Evolutionary conservation across 2,888 invertebrate species (phyloP), one percentile per base, ranked within the genome.

Genomic region (Cephus nigrinus): DNA sequence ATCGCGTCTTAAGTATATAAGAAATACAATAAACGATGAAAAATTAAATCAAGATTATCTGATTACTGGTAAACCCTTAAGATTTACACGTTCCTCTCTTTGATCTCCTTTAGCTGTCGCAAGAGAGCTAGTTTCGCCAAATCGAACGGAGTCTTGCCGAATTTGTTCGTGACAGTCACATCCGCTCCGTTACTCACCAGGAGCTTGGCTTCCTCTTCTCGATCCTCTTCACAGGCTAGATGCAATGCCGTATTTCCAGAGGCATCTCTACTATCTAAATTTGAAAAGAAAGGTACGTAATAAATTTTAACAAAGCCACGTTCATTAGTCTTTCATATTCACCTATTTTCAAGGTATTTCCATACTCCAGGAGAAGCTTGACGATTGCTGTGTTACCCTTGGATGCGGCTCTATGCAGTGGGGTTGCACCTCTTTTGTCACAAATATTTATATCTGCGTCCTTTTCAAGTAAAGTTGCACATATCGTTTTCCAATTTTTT

Each of bases 191-290:
- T 92, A 82, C 93, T 92, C 0, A 95, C 93, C 79, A 97, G 92
- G 84, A 95, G 90, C 85, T 93, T 92, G 11, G 95, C 95, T 83
- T 94, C 95, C 79, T 95, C 94, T 83, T 93, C 93, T 82, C 96
- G 93, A 84, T 95, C 94, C 91, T 97, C 97, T 91, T 97, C 97
- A 92, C 96, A 97, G 4, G 96, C 96, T 81, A 96, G 93, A 92
- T 97, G 97, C 94, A 97, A 91, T 71, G 97, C 94, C 32, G 96
- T 95, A 88, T 95, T 96, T 36, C 96, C 96, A 85, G 95, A 95
- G 68, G 92, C 92, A 91, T 97, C 97, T 85, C 92, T 92, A 34
- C 92, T 86, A 91, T 97, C 92, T 81, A 73, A 68, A 81, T 68
- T 76, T 15, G 12, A 55, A 55, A 23, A 55, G 23, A 55, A 23